Base-by-base conservation (phyloP, 2,888 invertebrate species). In the Andrena fulva region DNA sequence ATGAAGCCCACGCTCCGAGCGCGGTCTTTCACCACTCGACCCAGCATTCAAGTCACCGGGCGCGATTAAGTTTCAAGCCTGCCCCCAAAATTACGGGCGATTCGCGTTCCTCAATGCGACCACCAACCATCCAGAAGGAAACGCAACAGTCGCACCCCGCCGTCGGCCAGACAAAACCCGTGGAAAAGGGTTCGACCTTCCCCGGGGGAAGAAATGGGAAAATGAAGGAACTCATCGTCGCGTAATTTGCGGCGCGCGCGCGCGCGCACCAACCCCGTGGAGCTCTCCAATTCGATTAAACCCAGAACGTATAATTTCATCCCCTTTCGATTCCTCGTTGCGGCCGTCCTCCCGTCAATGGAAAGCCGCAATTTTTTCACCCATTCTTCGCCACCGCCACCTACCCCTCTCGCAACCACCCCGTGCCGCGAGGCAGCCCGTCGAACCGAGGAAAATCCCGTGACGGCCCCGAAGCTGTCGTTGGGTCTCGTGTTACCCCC, bases 291-390 rank as follows among this genome's bases (percentile, higher is more conserved):
- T 93, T 91, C 84, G 87, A 92, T 93, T 92, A 92, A 93, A 92
- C 88, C 71, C 63, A 87, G 86, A 92, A 93, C 93, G 87, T 92
- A 90, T 93, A 93, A 93, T 93, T 93, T 92, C 62, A 31, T 74
- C 88, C 89, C 80, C 85, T 85, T 83, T 67, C 24, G 71, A 82
- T 73, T 82, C 52, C 78, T 80, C 72, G 82, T 71, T 86, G 85
- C 84, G 87, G 82, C 85, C 70, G 71, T 27, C 48, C 24, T 12
- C 10, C 54, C 54, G 27, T 85, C 71, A 82, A 82, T 85, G 77
- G 84, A 84, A 77, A 85, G 85, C 85, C 85, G 83, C 88, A 90
- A 90, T 91, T 90, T 88, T 89, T 89, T 89, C 62, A 69, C 68
- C 68, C 62, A 73, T 60, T 76, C 76, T 60, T 80, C 72, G 48